Percentiles rank a stretch among this genome's conserved stretches.
phyloP scores from a whole-genome alignment of 2,888 invertebrate species.

The Graphium colonna region DNA sequence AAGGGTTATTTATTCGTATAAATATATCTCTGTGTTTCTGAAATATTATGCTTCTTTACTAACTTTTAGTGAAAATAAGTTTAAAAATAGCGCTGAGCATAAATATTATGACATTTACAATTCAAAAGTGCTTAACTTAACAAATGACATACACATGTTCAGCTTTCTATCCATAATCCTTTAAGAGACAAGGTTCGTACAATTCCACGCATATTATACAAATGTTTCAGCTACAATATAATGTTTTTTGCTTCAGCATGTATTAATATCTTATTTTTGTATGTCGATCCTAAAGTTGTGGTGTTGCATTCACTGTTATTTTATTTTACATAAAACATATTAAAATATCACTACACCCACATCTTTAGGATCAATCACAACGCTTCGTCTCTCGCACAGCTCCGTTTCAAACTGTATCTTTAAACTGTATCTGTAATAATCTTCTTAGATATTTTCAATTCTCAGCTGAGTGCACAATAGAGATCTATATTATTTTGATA shows the following conservation, averaged over 20 bases:
- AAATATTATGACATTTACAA: background rate
- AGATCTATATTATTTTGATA: conserved; percentile 16
- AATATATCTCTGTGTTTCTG: too few relatives aligned
- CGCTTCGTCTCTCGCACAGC: conserved; percentile 17
- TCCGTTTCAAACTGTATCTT: conserved; percentile 9
- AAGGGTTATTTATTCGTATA: too few relatives aligned
- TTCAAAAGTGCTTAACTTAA: conserved; percentile 16
- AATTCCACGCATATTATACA: conserved; percentile 40
- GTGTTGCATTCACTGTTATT: too few relatives aligned
- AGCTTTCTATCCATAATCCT: conserved; percentile 41
- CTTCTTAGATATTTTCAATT: conserved; percentile 18
- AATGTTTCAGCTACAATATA: conserved; percentile 51
- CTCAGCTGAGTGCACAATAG: background rate
- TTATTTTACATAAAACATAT: too few relatives aligned
- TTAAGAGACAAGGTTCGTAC: conserved; percentile 65
- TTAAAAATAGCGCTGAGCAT: background rate
- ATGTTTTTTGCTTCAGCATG: conserved; percentile 43
- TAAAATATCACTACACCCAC: too few relatives aligned
- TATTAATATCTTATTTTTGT: conserved; percentile 20
- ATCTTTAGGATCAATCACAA: conserved; percentile 5
- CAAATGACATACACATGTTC: background rate
- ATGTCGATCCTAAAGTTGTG: conserved; percentile 9
- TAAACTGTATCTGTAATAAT: conserved; percentile 26
- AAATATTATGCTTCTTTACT: too few relatives aligned
- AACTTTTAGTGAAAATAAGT: too few relatives aligned